These are phyloP conservation scores for Xestoiulus laeticollis DNA, from an alignment of 2,888 invertebrate genomes.

Conservation along the genomic window DNA sequence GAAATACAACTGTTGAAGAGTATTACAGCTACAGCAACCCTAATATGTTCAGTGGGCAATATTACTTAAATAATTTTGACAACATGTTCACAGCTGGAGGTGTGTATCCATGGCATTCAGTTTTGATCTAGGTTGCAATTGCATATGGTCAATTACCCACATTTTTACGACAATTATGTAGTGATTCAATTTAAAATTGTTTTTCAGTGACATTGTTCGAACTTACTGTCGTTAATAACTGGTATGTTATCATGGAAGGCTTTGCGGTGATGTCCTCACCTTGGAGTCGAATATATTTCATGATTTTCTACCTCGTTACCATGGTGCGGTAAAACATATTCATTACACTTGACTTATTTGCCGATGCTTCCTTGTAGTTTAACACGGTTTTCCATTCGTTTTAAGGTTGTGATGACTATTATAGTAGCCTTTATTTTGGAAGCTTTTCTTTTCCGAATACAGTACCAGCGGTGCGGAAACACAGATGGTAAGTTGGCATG, in stretches of 20 bases:
- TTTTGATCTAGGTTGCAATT: too few relatives aligned
- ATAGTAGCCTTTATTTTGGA: constrained; percentile 89
- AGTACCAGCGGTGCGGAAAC: constrained; percentile 83
- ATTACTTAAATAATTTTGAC: constrained; percentile 86
- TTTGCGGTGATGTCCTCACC: constrained; percentile 67
- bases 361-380: background rate
- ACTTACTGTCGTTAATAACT: constrained; percentile 89
- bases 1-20: constrained; percentile 84
- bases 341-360: background rate
- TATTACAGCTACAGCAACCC: constrained; percentile 79
- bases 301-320: constrained; percentile 86
- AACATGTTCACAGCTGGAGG: constrained; percentile 77
- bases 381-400: background rate
- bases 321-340: constrained; percentile 70
- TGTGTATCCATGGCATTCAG: constrained; percentile 57
- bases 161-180: background rate
- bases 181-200: background rate
- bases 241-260: constrained; percentile 87
- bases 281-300: constrained; percentile 84
- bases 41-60: constrained; percentile 73
- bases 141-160: background rate
- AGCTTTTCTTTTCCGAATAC: constrained; percentile 86
- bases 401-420: constrained; percentile 78
- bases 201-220: constrained; percentile 81
- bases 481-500: constrained; percentile 71